Base-by-base conservation (phyloP, 2,888 invertebrate species). In the Lithophane leautieri region DNA sequence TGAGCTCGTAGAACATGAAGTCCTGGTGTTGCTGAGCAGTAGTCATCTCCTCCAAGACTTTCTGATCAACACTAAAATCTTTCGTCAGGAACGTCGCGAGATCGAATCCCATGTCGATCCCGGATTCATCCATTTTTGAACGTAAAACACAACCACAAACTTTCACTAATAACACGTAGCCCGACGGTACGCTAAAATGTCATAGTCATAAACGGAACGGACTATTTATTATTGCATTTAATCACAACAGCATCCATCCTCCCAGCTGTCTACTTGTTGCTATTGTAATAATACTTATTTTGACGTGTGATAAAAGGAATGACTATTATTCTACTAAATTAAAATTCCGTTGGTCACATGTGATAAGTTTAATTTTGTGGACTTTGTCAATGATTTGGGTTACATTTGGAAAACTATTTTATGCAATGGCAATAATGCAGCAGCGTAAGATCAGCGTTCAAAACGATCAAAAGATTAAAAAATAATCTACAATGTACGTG, bases 21-120 rank as follows among this genome's bases (percentile, higher is more conserved):
- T 97, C 97, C 91, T 97, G 97, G 50, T 95, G 94, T 83, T 95
- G 95, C 89, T 97, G 95, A n/a, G 97, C 95, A 42, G 97, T 93
- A 63, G 97, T 95, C 93, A 97, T 96, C 91, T 97, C 97, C 85
- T 97, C 96, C 87, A 97, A 94, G 84, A 95, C 95, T 92, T 94
- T 96, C 90, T 95, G 95, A 89, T 97, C 97, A 87, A 94, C 93
- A 89, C 94, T 96, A 88, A 95, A 96, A 92, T 97, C 97, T 90
- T 97, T 97, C 84, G 96, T 94, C 84, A 97, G 94, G 86, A 97
- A 95, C 83, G 97, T 97, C 79, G 97, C 97, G 89, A 97, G 96
- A 95, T 97, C 97, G 90, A 97, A 97, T 81, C 97, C 97, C 97
- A 97, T 97, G 90, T 97, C 97, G 88, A 97, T 97, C 85, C 97